A percentile compares a stretch with the other conserved stretches of the same genome.
phyloP scores from a whole-genome alignment of 1,140 invertebrate genomes.

The Metaphire vulgaris region DNA sequence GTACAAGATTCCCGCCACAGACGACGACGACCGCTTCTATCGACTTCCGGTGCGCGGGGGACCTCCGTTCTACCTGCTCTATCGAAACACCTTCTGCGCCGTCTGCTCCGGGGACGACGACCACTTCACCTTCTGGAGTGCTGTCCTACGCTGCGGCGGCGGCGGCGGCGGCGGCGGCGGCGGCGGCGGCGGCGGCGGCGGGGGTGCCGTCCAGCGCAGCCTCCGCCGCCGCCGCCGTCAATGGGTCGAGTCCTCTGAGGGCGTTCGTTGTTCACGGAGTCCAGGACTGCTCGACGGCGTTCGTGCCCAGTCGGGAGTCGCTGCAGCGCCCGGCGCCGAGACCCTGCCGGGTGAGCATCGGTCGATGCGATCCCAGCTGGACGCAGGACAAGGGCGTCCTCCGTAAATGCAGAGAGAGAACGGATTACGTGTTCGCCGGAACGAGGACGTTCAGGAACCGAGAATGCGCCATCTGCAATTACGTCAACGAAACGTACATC shows the following conservation, averaged over 20 bases:
- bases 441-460: conserved; percentile 16
- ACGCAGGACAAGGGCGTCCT: neutral
- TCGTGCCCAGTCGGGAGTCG: neutral
- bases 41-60: conserved; percentile 31
- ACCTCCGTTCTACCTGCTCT: conserved; percentile 23
- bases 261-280: neutral
- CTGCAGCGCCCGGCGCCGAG: neutral
- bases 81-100: conserved; percentile 34
- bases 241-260: neutral
- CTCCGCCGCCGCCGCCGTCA: neutral
- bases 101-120: conserved; percentile 30
- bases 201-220: too few relatives aligned
- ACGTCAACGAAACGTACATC: conserved; percentile 24
- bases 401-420: conserved; percentile 11
- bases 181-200: too few relatives aligned
- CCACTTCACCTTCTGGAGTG: conserved; percentile 19
- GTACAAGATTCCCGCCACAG: neutral
- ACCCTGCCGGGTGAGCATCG: conserved; percentile 16
- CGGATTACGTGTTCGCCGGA: conserved; percentile 11
- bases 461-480: conserved; percentile 18
- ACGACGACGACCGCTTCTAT: conserved; percentile 22
- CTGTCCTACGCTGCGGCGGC: neutral
- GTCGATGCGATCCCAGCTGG: conserved; percentile 5
- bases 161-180: too few relatives aligned
- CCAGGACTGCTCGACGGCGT: neutral